Percentiles rank a stretch among this genome's conserved stretches.
Conservation (phyloP, 2,888 invertebrate genomes). For the Axea sp. region DNA sequence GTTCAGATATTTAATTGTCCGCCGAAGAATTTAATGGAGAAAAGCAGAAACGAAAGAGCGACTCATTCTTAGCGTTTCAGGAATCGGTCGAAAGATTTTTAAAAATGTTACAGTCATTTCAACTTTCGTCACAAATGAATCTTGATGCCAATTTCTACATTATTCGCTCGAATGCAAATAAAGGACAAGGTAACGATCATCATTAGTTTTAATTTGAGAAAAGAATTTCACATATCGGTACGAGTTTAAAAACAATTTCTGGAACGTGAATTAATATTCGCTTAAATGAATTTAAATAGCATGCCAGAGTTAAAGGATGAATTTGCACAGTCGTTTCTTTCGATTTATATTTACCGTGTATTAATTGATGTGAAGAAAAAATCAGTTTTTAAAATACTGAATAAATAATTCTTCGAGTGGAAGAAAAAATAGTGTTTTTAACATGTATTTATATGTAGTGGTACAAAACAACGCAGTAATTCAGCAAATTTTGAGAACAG, state of each 20-base stretch:
- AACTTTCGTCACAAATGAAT: conserved; percentile 41
- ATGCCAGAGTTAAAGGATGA: too few species aligned
- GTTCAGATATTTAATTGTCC: conserved; percentile 67
- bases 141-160: conserved; percentile 24
- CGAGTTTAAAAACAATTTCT: too few species aligned
- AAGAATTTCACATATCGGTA: not conserved
- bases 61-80: conserved; percentile 27
- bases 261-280: too few species aligned
- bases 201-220: conserved; percentile 39
- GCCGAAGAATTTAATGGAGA: conserved; percentile 56
- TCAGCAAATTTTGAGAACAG: conserved; percentile 36
- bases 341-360: too few species aligned
- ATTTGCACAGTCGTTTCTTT: too few species aligned
- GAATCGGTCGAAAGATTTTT: conserved; percentile 33
- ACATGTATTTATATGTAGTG: too few species aligned
- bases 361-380: too few species aligned
- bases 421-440: too few species aligned
- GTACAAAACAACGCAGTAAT: conserved; percentile 35
- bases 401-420: too few species aligned
- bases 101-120: conserved; percentile 41
- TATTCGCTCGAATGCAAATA: conserved; percentile 24
- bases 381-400: too few species aligned
- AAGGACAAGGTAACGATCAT: conserved; percentile 1
- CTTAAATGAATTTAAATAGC: too few species aligned
- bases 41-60: conserved; percentile 53